Evolutionary conservation across 2,113 vertebrate genomes (phyloP), one percentile per base, ranked within the genome.

Genomic region (Pelecanoides urinatrix): DNA sequence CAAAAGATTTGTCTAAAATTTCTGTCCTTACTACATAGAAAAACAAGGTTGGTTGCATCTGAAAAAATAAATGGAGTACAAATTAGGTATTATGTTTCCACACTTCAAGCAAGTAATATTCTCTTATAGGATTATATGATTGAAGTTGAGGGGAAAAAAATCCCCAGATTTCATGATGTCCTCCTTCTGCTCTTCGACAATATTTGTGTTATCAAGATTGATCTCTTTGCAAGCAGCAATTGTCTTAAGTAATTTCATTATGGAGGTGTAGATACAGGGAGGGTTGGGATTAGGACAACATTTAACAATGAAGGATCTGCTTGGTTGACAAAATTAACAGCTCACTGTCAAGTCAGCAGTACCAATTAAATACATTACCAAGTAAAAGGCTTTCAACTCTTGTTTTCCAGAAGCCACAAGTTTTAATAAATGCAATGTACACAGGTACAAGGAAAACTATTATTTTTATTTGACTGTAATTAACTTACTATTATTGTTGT

Each of bases 271-370:
- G 61, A 82, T 58, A 70, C 21, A 55, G 47, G 22, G n/a, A 87
- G 6, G 3, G 3, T 55, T 85, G 32, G 23, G 32, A 87, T 87
- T 87, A 91, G 75, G 38, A 55, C 27, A 87, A 21, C 19, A 74
- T 85, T 85, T 92, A 92, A 85, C 13, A n/a, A 7, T 82, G 81
- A 77, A 63, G 7, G 50, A 89, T 71, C 30, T 81, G n/a, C 65
- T 91, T 90, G 59, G 38, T 29, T 93, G 73, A 87, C 42, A 89
- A 93, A 93, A 94, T 86, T 92, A 84, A 45, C 58, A 89, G 38
- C 50, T 70, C 36, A 19, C 55, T 90, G 84, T 92, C 61, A 85
- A 87, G 32, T 87, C 73, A 93, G 66, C 52, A 90, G 32, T 71
- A 77, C 8, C 55, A 90, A n/a, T 8, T 86, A 53, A 81, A 18